A percentile compares a stretch with the other conserved stretches of the same genome.
Conservation (phyloP, 2,888 invertebrate genomes). For the Parthenolecanium corni region DNA sequence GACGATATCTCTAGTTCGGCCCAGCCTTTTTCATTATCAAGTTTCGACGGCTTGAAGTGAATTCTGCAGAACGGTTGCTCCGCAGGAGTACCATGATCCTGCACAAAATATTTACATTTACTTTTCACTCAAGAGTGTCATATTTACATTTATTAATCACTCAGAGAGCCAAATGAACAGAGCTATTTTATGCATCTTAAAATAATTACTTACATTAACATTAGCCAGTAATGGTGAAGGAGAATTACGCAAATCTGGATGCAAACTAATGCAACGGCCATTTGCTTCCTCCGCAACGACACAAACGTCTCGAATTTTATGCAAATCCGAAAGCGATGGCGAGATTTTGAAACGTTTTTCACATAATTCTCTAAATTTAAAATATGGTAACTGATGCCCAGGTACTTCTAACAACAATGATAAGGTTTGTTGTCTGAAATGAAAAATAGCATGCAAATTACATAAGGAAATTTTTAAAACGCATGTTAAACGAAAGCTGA, state of each 20-base stretch:
- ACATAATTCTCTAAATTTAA: constrained; percentile 70
- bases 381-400: constrained; percentile 59
- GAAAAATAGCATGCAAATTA: neutral
- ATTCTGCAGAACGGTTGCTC: constrained; percentile 29
- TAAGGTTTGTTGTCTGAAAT: constrained; percentile 39
- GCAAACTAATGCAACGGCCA: constrained; percentile 59
- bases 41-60: constrained; percentile 29
- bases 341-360: constrained; percentile 68
- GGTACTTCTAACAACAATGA: constrained; percentile 55
- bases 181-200: too few species aligned
- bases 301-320: constrained; percentile 64
- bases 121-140: too few species aligned
- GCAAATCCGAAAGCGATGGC: constrained; percentile 57
- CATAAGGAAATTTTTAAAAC: neutral
- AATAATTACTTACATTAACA: neutral
- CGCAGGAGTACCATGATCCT: neutral
- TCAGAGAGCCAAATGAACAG: neutral
- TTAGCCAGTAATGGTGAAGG: constrained; percentile 40
- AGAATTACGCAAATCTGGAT: constrained; percentile 46
- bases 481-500: neutral
- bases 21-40: constrained; percentile 51
- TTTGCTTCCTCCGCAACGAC: constrained; percentile 56
- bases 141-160: too few species aligned
- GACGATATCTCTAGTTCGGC: constrained; percentile 57
- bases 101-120: neutral